Evolutionary conservation across 1,140 invertebrate genomes (phyloP), one percentile per base, ranked within the genome.

Genomic region (Apis cerana): DNA sequence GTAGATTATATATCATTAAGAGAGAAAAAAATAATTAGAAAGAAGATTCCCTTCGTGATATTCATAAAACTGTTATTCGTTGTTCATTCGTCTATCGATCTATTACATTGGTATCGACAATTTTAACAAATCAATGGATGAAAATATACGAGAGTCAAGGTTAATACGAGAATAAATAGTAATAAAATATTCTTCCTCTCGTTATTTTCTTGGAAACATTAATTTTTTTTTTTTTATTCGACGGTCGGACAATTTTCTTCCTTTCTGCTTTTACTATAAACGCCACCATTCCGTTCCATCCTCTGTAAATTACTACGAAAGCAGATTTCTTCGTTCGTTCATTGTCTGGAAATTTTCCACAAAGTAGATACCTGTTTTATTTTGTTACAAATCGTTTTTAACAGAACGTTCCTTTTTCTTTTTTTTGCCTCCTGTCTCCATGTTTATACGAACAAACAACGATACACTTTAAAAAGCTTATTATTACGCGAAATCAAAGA

Each of bases 221-320:
- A 15, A 17, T 27, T 17, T 33, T 64, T 59, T n/a, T n/a, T n/a
- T n/a, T 43, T 23, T 61, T 64, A 50, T 27, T 61, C 43, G 11
- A 5, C 15, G 43, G 43, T 21, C 33, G 19, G 58, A 50, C 33
- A 19, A 75, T 75, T 62, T n/a, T 11, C 33, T 50, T 27, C 15
- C 23, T 33, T 15, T 50, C 74, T 33, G 17, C 23, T 52, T 75
- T 52, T 64, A 64, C 23, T 75, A 50, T 33, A 64, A 52, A 75
- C 58, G 48, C 64, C 27, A 12, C n/a, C 62, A 52, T 67, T 27
- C 43, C 52, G 48, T 77, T 75, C n/a, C n/a, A 64, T 21, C 27
- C 23, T 75, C 50, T 54, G 61, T 52, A 52, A 75, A 75, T 78
- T 43, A 48, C 75, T 19, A 58, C 62, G 27, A 78, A 78, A 67